A percentile compares a stretch with the other conserved stretches of the same genome.
Evolutionary conservation across 2,888 invertebrate species (phyloP).

Genomic region (Scaeva pyrastri): DNA sequence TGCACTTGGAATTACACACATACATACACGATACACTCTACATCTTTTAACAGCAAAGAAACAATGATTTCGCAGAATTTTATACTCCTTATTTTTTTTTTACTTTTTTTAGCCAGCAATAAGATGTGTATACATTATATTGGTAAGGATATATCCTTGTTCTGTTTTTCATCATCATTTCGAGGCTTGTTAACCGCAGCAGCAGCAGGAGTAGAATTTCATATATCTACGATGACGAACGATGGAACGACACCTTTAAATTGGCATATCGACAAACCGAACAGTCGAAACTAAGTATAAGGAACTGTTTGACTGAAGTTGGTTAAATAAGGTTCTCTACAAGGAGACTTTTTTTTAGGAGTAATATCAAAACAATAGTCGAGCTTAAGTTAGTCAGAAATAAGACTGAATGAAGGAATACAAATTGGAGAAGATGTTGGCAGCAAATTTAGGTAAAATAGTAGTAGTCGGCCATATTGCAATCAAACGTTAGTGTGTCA

Average conservation of each 20-base stretch:
- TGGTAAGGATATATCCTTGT: not conserved
- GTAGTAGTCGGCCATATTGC: too few relatives aligned
- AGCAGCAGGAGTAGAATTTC: constrained; percentile 10
- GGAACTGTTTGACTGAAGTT: too few relatives aligned
- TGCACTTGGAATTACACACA: constrained; percentile 34
- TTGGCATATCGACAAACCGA: not conserved
- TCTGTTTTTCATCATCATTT: constrained; percentile 20
- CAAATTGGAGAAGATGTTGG: too few relatives aligned
- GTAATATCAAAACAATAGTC: too few relatives aligned
- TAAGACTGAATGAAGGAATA: too few relatives aligned
- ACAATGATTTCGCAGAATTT: constrained; percentile 23
- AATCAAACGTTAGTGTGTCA: too few relatives aligned
- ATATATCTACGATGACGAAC: constrained; percentile 11
- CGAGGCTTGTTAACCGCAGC: constrained; percentile 16
- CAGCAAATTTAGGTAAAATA: too few relatives aligned
- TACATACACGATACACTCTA: not conserved
- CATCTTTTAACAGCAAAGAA: not conserved
- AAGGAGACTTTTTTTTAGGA: too few relatives aligned
- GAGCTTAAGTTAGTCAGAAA: too few relatives aligned
- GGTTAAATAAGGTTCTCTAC: too few relatives aligned
- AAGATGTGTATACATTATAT: not conserved
- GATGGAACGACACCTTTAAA: constrained; percentile 9
- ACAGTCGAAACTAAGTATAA: constrained; percentile 7
- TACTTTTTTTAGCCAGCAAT: constrained; percentile 30
- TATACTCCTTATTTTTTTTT: constrained; percentile 10